These are phyloP conservation scores for Sinocyclocheilus anshuiensis DNA, from an alignment of 2,113 vertebrate species.

Conservation along the genomic window DNA sequence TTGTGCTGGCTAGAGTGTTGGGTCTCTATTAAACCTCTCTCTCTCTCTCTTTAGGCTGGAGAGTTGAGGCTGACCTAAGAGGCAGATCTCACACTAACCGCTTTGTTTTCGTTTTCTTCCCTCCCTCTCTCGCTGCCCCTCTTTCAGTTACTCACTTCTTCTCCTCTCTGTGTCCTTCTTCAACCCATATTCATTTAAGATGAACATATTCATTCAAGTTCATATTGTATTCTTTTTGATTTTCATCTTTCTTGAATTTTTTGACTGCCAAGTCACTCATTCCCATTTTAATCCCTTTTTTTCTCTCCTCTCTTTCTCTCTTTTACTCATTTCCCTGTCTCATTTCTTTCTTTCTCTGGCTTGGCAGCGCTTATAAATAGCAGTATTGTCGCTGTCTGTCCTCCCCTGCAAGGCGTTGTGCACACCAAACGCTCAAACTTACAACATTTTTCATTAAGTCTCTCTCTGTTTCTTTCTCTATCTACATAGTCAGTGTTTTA, in stretches of 20 bases:
- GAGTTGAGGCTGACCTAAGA: constrained; percentile 43
- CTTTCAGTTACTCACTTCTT: constrained; percentile 40
- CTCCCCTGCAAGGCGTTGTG: constrained; percentile 54
- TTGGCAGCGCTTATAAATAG: constrained; percentile 72
- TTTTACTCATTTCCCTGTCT: neutral
- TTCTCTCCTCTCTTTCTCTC: neutral
- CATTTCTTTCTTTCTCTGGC: neutral
- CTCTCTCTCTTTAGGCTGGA: constrained; percentile 27
- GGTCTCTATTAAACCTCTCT: constrained; percentile 33
- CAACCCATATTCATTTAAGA: constrained; percentile 12
- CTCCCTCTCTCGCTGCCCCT: constrained; percentile 57
- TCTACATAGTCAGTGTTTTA: neutral
- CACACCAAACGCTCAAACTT: constrained; percentile 61
- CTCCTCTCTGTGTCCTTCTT: constrained; percentile 42
- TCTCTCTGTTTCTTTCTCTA: constrained; percentile 1
- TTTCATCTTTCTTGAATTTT: neutral
- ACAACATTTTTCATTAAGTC: constrained; percentile 60
- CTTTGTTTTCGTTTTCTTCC: constrained; percentile 66
- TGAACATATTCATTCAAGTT: neutral
- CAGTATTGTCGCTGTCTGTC: constrained; percentile 65
- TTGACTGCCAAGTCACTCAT: neutral
- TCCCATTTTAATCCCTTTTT: constrained; percentile 62
- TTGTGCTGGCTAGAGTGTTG: constrained; percentile 25
- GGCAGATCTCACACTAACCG: constrained; percentile 65
- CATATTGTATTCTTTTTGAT: neutral